Evolutionary conservation across 2,797 vertebrate species (phyloP), one percentile per base, ranked within the genome.

Genomic region (Acrossocheilus fasciatus): DNA sequence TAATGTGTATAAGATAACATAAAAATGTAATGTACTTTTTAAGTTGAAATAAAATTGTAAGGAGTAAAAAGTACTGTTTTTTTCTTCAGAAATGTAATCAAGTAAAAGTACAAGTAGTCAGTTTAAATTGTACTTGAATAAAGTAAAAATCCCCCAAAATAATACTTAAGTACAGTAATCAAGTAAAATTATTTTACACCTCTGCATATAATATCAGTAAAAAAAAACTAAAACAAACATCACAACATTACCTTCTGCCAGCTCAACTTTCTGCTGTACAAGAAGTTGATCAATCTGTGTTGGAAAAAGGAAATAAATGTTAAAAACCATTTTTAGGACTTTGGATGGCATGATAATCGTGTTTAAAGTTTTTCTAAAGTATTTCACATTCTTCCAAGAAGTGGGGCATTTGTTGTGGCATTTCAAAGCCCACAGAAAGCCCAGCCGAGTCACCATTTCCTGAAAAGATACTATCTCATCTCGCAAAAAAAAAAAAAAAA

Each of bases 201-300:
- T 26, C 26, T 26, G 26, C 3, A 68, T 10, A 52, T 30, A 30
- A 30, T 30, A 30, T 30, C 4, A 62, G 20, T 43, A 6, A 9
- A 69, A 43, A 41, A 9, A 12, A 26, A 5, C 6, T 54, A 17
- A 59, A 8, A 83, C 1, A 74, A 59, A 64, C 4, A 79, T 59
- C 6, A 34, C n/a, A 57, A 45, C 3, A 15, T 69, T 92, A 96
- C 96, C 90, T 94, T 97, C 95, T 69, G 94, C 91, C 89, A 96
- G 81, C 81, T 96, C 95, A 73, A 95, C 14, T 84, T 96, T 90
- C 88, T 97, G 96, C 77, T 96, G 94, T 90, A 97, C 73, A 87
- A 97, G 80, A 90, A 97, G 36, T 89, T 96, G 94, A 90, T 97
- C 95, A 90, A 96, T 92, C 96, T 97, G 88, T 45, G 75, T 6